Base-by-base conservation (phyloP, 2,888 invertebrate genomes). In the Hypselothyrea guttata region DNA sequence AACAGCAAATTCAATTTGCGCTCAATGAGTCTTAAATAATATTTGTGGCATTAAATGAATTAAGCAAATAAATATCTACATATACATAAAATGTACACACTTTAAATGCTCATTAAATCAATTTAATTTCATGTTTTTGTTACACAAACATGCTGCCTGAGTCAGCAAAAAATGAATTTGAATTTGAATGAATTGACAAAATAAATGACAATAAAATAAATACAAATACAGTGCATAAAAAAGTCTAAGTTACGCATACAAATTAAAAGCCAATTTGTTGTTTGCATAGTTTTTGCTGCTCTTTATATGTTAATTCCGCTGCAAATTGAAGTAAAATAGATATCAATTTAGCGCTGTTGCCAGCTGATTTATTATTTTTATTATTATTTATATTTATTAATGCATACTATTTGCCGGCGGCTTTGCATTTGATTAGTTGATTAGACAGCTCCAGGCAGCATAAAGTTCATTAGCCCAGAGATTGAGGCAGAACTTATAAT, bases 281-380 rank as follows among this genome's bases (percentile, higher is more conserved):
- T 42, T 42, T 35, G 22, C 5, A 5, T 22, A 5, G 22, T 2
- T 22, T 22, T 4, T 4, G 5, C 22, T 2, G 42, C 33, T 27
- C 12, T 56, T 44, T 31, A 52, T 28, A 18, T 37, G 31, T 34
- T 11, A 12, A 34, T 47, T 53, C 41, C 49, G 42, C 11, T 34
- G 37, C 48, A 47, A 62, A 65, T 63, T 56, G 45, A n/a, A n/a
- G n/a, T n/a, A n/a, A n/a, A n/a, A n/a, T n/a, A n/a, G n/a, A 40
- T 45, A 42, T 31, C 54, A 58, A 5, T 5, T 22, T 22, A 22
- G 22, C 22, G n/a, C n/a, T 15, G 7, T 4, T 38, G 38, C 37
- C 73, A 75, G 75, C 81, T 79, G 81, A 69, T 75, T 71, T 71
- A n/a, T 49, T 73, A 71, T 71, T 67, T 74, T 57, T 64, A 75